These are phyloP conservation scores for Trypoxylon attenuatum DNA, from an alignment of 2,888 invertebrate species.

Conservation along the genomic window DNA sequence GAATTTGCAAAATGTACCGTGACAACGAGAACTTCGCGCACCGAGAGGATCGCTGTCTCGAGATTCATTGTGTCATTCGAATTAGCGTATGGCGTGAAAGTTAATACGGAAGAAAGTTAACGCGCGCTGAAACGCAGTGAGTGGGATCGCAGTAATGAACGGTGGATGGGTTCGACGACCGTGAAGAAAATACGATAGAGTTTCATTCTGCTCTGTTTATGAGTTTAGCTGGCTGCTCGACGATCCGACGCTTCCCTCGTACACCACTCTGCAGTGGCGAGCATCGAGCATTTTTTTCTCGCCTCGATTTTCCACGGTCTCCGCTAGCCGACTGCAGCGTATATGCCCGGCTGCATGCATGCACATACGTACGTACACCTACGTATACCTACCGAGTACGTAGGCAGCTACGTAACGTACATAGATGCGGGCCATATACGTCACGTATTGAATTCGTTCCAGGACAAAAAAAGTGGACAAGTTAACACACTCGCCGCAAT, in stretches of 20 bases:
- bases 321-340: conserved; percentile 15
- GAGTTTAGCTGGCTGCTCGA: conserved; percentile 21
- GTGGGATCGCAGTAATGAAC: neutral
- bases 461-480: conserved; percentile 8
- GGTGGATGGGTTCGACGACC: neutral
- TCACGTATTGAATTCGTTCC: conserved; percentile 5
- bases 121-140: neutral
- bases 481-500: conserved; percentile 10
- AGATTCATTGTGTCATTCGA: too few species aligned
- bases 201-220: conserved; percentile 31
- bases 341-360: too few species aligned
- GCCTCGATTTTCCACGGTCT: conserved; percentile 14
- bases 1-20: too few species aligned
- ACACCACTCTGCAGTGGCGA: neutral
- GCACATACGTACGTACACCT: neutral
- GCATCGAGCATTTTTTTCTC: conserved; percentile 31
- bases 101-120: too few species aligned
- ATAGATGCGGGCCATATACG: neutral
- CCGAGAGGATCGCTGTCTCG: too few species aligned
- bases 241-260: conserved; percentile 19
- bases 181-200: neutral
- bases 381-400: neutral
- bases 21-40: too few species aligned
- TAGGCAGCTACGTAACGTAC: too few species aligned
- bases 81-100: too few species aligned